Conservation (phyloP, 2,888 invertebrate species). For the Prosopocoilus inquinatus region DNA sequence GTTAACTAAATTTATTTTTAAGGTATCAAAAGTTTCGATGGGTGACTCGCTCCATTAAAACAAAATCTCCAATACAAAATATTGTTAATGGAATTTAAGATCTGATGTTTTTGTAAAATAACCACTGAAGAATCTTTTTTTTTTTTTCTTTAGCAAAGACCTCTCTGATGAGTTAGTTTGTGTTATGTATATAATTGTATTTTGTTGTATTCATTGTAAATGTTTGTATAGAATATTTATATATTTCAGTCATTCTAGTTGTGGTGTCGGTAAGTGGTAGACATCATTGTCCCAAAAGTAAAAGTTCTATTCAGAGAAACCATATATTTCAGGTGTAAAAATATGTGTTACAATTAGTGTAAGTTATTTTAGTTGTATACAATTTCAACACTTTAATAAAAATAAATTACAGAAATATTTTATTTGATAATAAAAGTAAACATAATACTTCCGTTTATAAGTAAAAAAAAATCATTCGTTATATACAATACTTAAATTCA, state of each 20-base stretch:
- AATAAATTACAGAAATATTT: background rate
- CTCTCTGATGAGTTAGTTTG: too few species aligned
- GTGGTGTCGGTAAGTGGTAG: background rate
- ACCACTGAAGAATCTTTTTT: too few species aligned
- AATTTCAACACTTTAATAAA: slow-evolving; percentile 8
- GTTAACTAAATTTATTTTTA: slow-evolving; percentile 12
- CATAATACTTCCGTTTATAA: too few species aligned
- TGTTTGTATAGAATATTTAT: slow-evolving; percentile 2
- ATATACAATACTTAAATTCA: too few species aligned
- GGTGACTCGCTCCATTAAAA: slow-evolving; percentile 16
- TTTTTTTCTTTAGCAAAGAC: too few species aligned
- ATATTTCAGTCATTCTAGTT: background rate
- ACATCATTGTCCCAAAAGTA: background rate
- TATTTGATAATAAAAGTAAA: too few species aligned
- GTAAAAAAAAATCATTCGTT: too few species aligned
- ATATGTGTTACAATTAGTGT: background rate
- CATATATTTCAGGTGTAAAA: too few species aligned
- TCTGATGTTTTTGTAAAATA: background rate
- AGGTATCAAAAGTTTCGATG: slow-evolving; percentile 34
- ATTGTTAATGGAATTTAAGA: background rate
- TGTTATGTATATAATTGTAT: too few species aligned
- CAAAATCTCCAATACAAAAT: too few species aligned
- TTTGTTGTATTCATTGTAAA: background rate
- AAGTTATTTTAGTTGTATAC: slow-evolving; percentile 4
- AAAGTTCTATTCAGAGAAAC: too few species aligned